Percentiles rank a stretch among this genome's conserved stretches.
Evolutionary conservation across 2,888 invertebrate species (phyloP).

Genomic region (Lissonota sp.): DNA sequence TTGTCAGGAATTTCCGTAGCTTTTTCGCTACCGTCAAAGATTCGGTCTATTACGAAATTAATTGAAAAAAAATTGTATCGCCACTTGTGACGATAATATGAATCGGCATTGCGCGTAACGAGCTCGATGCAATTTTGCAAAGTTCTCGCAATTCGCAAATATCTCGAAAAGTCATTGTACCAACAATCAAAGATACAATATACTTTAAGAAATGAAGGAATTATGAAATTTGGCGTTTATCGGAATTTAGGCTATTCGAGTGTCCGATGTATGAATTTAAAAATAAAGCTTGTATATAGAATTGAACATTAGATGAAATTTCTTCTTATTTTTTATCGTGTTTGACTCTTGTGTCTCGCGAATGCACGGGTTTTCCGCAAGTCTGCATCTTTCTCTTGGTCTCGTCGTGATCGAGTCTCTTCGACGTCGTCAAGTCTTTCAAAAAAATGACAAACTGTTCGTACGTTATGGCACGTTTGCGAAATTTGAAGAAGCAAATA

Average conservation of each 20-base stretch:
- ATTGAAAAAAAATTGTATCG: slow-evolving; percentile 46
- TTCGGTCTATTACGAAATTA: not conserved
- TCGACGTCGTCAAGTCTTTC: slow-evolving; percentile 69
- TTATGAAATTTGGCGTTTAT: not conserved
- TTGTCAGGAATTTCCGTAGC: slow-evolving; percentile 1
- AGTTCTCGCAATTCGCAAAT: not conserved
- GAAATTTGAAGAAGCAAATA: slow-evolving; percentile 76
- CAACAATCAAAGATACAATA: too few species aligned
- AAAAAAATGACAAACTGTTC: slow-evolving; percentile 74
- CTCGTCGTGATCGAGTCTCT: slow-evolving; percentile 69
- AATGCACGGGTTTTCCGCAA: slow-evolving; percentile 67
- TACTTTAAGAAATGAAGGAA: too few species aligned
- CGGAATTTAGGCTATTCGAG: not conserved
- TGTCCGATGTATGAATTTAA: slow-evolving; percentile 54
- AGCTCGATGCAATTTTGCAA: not conserved
- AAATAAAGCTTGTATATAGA: slow-evolving; percentile 72
- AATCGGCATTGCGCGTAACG: slow-evolving; percentile 8
- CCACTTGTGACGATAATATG: slow-evolving; percentile 29
- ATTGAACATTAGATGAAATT: slow-evolving; percentile 55
- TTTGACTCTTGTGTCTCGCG: slow-evolving; percentile 52
- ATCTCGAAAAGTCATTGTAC: not conserved
- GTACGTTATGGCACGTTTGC: slow-evolving; percentile 75
- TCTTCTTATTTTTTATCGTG: slow-evolving; percentile 32
- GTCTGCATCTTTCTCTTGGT: slow-evolving; percentile 73
- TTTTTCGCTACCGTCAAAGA: not conserved